Evolutionary conservation across 2,888 invertebrate species (phyloP), one percentile per base, ranked within the genome.

Genomic region (Oligia latruncula): DNA sequence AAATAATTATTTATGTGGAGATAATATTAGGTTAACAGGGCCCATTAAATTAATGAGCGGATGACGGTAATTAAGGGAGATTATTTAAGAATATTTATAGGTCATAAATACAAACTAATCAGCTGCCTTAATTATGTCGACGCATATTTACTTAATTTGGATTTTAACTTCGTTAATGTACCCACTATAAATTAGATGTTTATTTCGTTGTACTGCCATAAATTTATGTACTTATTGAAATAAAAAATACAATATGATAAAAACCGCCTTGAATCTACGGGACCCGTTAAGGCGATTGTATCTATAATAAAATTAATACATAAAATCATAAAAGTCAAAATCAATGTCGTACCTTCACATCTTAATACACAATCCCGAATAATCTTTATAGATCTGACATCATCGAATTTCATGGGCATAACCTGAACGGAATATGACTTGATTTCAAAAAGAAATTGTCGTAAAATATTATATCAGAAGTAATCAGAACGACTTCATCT

Each of bases 331-430:
- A 88, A 82, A 73, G 78, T 83, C 84, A 71, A 80, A 81, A 84
- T 80, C 81, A 81, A 82, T 71, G 75, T 71, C 78, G 55, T 81
- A 80, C 58, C 8, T 83, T 78, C 58, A 79, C 78, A 75, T 79
- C 81, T 83, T 80, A 77, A 79, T 80, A 66, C 67, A n/a, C 43
- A 75, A 70, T 62, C 43, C 67, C 29, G 8, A 71, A 74, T 76
- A 80, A 87, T 87, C 87, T 86, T 78, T 82, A 84, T 60, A 43
- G 83, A 83, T 88, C 88, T 78, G 74, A 79, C 72, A 74, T 81
- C 77, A 83, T 88, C 83, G 78, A 83, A 86, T 83, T 80, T 82
- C 81, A 82, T 76, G 71, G 78, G 60, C 77, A 78, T 74, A 78
- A 79, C 72, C 49, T 65, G 46, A 77, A 67, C 40, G 65, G 71